Conservation (phyloP, 1,140 invertebrate species). For the Calycopis cecrops region DNA sequence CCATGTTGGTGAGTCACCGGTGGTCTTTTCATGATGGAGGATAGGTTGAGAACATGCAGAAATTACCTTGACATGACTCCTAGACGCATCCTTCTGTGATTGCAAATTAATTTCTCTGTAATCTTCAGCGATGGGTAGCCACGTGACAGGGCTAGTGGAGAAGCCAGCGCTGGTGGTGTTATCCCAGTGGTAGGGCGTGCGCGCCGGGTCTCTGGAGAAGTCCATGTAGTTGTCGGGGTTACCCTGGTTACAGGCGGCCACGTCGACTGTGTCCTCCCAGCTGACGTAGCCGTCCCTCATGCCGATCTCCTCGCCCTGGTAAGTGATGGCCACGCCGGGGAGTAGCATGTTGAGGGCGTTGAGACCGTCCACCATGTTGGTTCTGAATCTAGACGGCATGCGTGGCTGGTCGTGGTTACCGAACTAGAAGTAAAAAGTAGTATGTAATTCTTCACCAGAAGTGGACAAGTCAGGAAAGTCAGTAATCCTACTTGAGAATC, state of each 20-base stretch:
- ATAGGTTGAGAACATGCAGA: background rate
- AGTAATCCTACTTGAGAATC: too few relatives aligned
- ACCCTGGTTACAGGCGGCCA: slow-evolving; percentile 45
- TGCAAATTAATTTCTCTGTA: slow-evolving; percentile 75
- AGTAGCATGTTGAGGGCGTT: slow-evolving; percentile 79
- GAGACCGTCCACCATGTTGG: slow-evolving; percentile 77
- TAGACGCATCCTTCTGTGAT: slow-evolving; percentile 41
- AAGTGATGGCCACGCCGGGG: slow-evolving; percentile 80
- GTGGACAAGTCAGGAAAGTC: background rate
- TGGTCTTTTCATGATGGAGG: too few relatives aligned
- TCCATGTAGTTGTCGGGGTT: slow-evolving; percentile 40
- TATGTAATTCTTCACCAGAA: too few relatives aligned
- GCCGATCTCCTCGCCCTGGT: slow-evolving; percentile 86
- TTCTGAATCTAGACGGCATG: slow-evolving; percentile 77
- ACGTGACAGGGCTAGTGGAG: slow-evolving; percentile 75
- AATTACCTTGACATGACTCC: slow-evolving; percentile 56
- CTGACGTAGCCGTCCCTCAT: slow-evolving; percentile 77
- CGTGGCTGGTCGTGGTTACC: slow-evolving; percentile 82
- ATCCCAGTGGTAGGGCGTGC: slow-evolving; percentile 88
- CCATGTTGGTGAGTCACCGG: too few relatives aligned
- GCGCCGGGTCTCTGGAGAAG: slow-evolving; percentile 78
- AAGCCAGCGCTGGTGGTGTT: slow-evolving; percentile 79
- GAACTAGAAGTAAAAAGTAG: slow-evolving; percentile 40
- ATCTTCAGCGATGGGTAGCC: slow-evolving; percentile 79
- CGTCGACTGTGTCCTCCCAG: slow-evolving; percentile 67